Evolutionary conservation across 2,888 invertebrate species (phyloP), one percentile per base, ranked within the genome.

Genomic region (Margaritifera margaritifera): DNA sequence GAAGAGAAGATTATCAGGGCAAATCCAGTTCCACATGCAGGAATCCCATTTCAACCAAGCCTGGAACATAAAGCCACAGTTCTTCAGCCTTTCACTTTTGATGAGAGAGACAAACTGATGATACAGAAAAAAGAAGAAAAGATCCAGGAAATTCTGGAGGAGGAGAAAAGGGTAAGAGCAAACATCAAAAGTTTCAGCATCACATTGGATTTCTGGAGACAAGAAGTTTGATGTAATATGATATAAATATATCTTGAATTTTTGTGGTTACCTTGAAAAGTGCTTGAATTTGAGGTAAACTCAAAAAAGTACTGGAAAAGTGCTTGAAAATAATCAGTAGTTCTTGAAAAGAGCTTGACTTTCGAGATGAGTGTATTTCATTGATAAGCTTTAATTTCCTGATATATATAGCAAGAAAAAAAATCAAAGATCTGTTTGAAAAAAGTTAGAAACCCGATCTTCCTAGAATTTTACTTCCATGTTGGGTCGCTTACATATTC

Each of bases 51-150:
- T 69, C 77, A 80, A 60, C 87, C 86, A 6, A 81, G 80, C 18
- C 69, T 86, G 27, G 68, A 79, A 19, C 84, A 83, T 65, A 82
- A 79, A 60, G 63, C 66, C 50, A 86, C 86, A 2, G 75, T 80
- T 6, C 75, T 80, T 25, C 72, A 90, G 66, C 94, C 94, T 20
- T 94, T 94, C 83, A 94, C 93, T 74, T 95, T 95, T 90, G 94
- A 94, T 70, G 90, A 92, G 64, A 89, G 93, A 19, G 92, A 94
- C 86, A 92, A 92, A 81, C 89, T 92, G 68, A 80, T 92, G 51
- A 89, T 91, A 63, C 90, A 90, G 56, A 92, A 91, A 67, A 93
- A 92, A 77, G 93, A 94, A 76, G 92, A 93, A 80, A 91, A 91
- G 78, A 92, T 94, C 18, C 91, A 92, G 74, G 91, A 92, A 75